phyloP scores from a whole-genome alignment of 2,113 vertebrate genomes.

The Nibea coibor region DNA sequence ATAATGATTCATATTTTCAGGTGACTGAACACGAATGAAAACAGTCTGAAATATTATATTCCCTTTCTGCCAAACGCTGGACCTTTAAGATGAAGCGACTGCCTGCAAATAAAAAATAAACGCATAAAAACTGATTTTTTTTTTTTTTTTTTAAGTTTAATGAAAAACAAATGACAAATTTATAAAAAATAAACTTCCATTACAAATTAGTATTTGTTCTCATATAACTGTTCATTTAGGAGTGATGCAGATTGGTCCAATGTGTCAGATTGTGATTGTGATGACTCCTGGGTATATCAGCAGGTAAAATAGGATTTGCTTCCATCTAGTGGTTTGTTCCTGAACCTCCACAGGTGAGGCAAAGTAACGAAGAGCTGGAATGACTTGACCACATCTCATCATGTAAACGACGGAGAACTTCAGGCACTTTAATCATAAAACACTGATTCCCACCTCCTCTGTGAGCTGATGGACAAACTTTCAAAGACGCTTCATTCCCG shows the following conservation, averaged over 20 bases:
- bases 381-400: not conserved
- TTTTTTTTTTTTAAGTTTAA: constrained; percentile 10
- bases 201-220: not conserved
- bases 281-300: not conserved
- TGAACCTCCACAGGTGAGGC: not conserved
- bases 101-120: not conserved
- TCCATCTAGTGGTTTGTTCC: constrained; percentile 53
- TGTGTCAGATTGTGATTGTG: not conserved
- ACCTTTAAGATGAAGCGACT: not conserved
- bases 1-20: too few relatives aligned
- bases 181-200: constrained; percentile 14
- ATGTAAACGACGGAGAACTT: not conserved
- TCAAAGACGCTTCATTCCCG: constrained; percentile 40
- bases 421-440: not conserved
- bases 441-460: not conserved
- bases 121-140: constrained; percentile 5
- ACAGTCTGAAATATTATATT: too few relatives aligned
- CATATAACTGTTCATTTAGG: not conserved
- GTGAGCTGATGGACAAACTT: not conserved
- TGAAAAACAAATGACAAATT: constrained; percentile 3
- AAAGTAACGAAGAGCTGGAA: not conserved
- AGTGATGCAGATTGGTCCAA: not conserved
- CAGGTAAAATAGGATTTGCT: constrained; percentile 41
- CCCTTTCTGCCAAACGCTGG: too few relatives aligned
- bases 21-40: too few relatives aligned